Conservation (phyloP, 2,797 vertebrate genomes). For the Arctocebus calabarensis region DNA sequence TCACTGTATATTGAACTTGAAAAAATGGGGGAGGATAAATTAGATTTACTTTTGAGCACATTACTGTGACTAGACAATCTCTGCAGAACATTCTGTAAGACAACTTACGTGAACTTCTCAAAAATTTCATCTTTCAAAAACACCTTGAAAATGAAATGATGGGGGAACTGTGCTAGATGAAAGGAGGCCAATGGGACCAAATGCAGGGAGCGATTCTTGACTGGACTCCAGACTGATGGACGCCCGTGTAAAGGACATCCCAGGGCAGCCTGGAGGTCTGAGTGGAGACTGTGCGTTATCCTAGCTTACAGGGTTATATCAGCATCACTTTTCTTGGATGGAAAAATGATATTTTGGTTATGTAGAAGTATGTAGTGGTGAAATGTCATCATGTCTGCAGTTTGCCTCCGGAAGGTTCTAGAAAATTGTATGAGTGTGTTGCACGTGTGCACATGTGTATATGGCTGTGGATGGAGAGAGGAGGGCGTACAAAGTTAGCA, state of each 20-base stretch:
- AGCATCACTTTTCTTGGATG: slow-evolving; percentile 3
- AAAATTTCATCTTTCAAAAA: background rate
- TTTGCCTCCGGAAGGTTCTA: slow-evolving; percentile 40
- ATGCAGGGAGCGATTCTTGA: background rate
- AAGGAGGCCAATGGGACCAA: background rate
- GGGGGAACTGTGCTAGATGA: background rate
- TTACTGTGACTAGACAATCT: background rate
- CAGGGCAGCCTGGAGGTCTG: background rate
- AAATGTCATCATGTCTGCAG: background rate
- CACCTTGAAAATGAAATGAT: slow-evolving; percentile 7
- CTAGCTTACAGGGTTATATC: background rate
- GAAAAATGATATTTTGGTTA: slow-evolving; percentile 24
- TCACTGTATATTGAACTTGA: background rate
- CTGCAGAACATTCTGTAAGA: background rate
- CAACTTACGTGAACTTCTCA: background rate
- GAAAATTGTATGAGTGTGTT: background rate
- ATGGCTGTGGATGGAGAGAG: background rate
- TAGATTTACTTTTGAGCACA: slow-evolving; percentile 3
- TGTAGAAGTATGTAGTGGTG: background rate
- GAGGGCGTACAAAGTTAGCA: background rate
- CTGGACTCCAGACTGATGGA: background rate
- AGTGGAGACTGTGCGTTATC: background rate
- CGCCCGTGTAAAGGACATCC: background rate
- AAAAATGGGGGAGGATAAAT: background rate
- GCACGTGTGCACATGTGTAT: background rate